A percentile compares a stretch with the other conserved stretches of the same genome.
Evolutionary conservation across 2,797 vertebrate genomes (phyloP).

Genomic region (Thaleichthys pacificus): DNA sequence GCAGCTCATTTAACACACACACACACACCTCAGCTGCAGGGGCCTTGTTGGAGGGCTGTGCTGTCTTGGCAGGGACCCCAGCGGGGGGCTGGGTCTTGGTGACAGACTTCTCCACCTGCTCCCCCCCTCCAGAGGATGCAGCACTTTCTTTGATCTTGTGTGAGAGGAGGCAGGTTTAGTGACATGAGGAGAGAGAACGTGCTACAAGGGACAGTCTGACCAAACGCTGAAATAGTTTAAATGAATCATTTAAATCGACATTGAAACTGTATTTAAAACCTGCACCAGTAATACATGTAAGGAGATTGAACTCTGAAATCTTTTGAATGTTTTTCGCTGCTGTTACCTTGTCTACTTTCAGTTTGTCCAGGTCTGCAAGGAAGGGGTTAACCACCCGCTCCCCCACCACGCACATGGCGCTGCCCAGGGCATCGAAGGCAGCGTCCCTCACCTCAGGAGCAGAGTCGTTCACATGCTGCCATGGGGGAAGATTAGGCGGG

Average conservation of each 20-base stretch:
- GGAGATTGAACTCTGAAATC: too few relatives aligned
- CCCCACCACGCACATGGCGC: constrained; percentile 93
- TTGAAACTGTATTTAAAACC: too few relatives aligned
- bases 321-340: too few relatives aligned
- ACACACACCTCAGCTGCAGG: constrained; percentile 9
- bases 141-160: constrained; percentile 95
- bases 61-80: constrained; percentile 3
- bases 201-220: not conserved
- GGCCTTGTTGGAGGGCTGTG: constrained; percentile 14
- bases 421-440: constrained; percentile 94
- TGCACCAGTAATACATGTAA: too few relatives aligned
- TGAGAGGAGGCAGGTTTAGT: not conserved
- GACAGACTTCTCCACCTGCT: constrained; percentile 79
- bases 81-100: not conserved
- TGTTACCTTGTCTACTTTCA: constrained; percentile 93
- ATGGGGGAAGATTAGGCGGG: not conserved
- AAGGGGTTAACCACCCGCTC: constrained; percentile 96
- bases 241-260: too few relatives aligned
- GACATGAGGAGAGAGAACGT: not conserved
- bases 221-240: not conserved
- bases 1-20: too few relatives aligned
- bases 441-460: constrained; percentile 95
- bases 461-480: constrained; percentile 96
- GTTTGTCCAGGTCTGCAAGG: constrained; percentile 91
- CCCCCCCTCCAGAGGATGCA: constrained; percentile 76